Evolutionary conservation across 1,140 invertebrate genomes (phyloP).

Genomic region (Tyrophagus putrescentiae): DNA sequence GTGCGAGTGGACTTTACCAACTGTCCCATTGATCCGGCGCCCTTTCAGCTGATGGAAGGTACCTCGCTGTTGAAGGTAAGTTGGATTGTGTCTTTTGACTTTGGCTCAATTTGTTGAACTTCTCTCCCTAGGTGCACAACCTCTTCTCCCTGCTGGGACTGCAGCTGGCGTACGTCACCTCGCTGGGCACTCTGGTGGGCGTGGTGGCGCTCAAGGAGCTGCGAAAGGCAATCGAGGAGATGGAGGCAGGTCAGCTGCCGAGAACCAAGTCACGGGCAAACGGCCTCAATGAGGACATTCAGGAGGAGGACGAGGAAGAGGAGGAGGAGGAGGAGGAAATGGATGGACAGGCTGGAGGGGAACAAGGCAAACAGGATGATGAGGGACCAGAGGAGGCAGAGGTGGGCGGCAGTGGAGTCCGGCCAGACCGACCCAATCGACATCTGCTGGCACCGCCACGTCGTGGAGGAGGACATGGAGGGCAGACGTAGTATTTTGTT

Average conservation of each 20-base stretch:
- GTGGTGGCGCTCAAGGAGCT: conserved; percentile 90
- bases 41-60: conserved; percentile 60
- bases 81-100: neutral
- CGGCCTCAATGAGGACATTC: neutral
- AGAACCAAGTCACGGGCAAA: neutral
- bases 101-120: neutral
- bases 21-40: conserved; percentile 90
- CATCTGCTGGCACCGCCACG: too few species aligned
- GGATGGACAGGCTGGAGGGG: too few species aligned
- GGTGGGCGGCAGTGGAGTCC: too few species aligned
- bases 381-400: too few species aligned
- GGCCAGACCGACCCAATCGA: too few species aligned
- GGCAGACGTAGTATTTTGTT: too few species aligned
- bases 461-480: too few species aligned
- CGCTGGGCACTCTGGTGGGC: conserved; percentile 79
- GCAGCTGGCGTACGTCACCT: conserved; percentile 90
- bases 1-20: conserved; percentile 63
- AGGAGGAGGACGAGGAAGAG: neutral
- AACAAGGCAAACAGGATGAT: too few species aligned
- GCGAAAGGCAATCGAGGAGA: conserved; percentile 68
- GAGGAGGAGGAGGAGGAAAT: neutral
- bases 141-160: conserved; percentile 89
- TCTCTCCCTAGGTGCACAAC: conserved; percentile 57
- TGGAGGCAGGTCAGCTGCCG: conserved; percentile 47
- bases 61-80: conserved; percentile 21